Evolutionary conservation across 2,797 vertebrate genomes (phyloP), one percentile per base, ranked within the genome.

Genomic region (Oryzias sinensis): DNA sequence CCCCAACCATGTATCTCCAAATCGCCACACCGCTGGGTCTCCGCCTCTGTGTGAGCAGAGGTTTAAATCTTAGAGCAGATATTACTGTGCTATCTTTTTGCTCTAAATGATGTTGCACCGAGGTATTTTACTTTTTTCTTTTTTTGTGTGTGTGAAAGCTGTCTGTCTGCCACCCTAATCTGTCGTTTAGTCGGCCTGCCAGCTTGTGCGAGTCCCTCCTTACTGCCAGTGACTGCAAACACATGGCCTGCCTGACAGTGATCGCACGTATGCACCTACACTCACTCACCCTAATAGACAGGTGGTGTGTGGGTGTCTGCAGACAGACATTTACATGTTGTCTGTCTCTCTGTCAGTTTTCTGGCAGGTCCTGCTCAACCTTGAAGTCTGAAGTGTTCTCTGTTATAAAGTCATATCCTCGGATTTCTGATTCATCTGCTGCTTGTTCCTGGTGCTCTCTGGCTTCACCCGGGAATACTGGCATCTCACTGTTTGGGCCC

Each of bases 51-150:
- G 60, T 67, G 70, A 68, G 61, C 56, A 50, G 69, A 84, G 72
- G 83, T 85, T 82, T 81, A 84, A 84, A 82, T 88, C 82, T 83
- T 72, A 49, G 27, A 20, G 58, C 75, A 73, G 75, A 82, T 79
- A 75, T 82, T 80, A 66, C 65, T 1, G 2, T 68, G 51, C 56
- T 74, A 59, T 76, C 61, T 68, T 56, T 59, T 57, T 16, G 48
- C 61, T 67, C 67, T 64, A 76, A 82, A 70, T 77, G 54, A 73
- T 74, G 65, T 73, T 70, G 62, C 64, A 53, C 44, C 4, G 20
- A 45, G 25, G 11, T 37, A 11, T 37, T 9, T 56, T 59, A 62
- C 62, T 62, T 67, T 49, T 18, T 18, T 13, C 0, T 52, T 61
- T 68, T 64, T 59, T 69, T 15, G 0, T 14, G 14, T 15, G 0